These are phyloP conservation scores for Macrotis lagotis DNA, from an alignment of 2,113 vertebrate species.

Conservation along the genomic window DNA sequence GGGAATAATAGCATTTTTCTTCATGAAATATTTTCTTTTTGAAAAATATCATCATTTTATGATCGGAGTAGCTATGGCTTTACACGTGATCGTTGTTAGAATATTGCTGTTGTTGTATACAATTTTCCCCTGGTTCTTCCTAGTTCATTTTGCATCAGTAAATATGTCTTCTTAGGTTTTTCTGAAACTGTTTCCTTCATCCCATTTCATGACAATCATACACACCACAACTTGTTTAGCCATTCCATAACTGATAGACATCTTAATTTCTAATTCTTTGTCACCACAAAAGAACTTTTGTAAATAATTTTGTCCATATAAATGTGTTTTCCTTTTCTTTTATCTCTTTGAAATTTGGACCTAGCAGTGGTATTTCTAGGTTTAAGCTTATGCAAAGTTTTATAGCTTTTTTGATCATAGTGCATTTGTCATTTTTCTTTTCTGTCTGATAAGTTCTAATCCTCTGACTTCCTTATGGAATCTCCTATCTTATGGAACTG, in stretches of 20 bases:
- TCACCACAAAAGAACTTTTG: neutral
- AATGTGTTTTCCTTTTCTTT: neutral
- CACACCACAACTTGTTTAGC: neutral
- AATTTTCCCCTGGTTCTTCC: neutral
- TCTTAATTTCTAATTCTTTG: neutral
- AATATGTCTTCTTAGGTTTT: neutral
- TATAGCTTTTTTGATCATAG: neutral
- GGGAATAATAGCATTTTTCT: neutral
- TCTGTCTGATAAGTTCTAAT: neutral
- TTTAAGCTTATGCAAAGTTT: neutral
- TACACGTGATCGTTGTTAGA: neutral
- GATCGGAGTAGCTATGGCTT: neutral
- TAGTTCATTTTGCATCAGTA: neutral
- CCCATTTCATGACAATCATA: neutral
- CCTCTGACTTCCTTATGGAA: neutral
- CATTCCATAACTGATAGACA: neutral
- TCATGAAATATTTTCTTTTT: no score
- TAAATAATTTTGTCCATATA: neutral
- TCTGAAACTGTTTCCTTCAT: neutral
- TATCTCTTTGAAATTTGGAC: neutral
- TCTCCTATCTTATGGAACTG: neutral
- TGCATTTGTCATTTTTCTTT: neutral
- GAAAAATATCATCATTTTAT: neutral
- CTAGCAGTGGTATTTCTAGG: neutral
- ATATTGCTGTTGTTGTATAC: neutral